Evolutionary conservation across 2,113 vertebrate species (phyloP), one percentile per base, ranked within the genome.

Genomic region (Conger conger): DNA sequence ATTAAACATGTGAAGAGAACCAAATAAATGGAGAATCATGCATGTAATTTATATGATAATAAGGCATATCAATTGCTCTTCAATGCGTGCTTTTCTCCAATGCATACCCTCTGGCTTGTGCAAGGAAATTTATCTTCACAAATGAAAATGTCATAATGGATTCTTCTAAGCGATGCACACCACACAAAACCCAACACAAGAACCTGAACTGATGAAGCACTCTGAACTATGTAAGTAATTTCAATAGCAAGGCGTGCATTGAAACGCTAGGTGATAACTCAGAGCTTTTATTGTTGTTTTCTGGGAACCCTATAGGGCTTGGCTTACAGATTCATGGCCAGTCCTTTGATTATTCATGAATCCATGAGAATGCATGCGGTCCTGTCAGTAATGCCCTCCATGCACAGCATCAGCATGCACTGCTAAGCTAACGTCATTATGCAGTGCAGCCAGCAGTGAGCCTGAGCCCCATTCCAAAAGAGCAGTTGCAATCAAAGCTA

Each of bases 1-100:
- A 73, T 60, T 60, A 23, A 23, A 11, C 16, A 60, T 60, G 57
- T 60, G 57, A 60, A 8, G 1, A 8, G 57, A 50, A 20, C 23
- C 17, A 60, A 60, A 27, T 60, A 73, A 8, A 73, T 33, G 6
- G 27, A 73, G 63, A 33, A 33, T 11, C 63, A 73, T 73, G n/a
- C 63, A 73, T 17, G 63, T 73, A 73, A 33, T 73, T 73, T 73
- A 68, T 68, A 68, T 68, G 63, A 73, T 73, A 73, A 73, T 73
- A 73, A 73, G 63, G 63, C 63, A 11, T n/a, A n/a, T 73, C 2
- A 5, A 73, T 73, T 33, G 30, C 7, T 2, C 63, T 68, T 5
- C 18, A 68, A 23, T 68, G 60, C n/a, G 54, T n/a, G 60, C 18
- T 68, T n/a, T 68, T 68, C 4, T 57, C 60, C 16, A 68, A n/a